Conservation (phyloP, 2,888 invertebrate genomes). For the Pseudococcus jackbeardsleyi region DNA sequence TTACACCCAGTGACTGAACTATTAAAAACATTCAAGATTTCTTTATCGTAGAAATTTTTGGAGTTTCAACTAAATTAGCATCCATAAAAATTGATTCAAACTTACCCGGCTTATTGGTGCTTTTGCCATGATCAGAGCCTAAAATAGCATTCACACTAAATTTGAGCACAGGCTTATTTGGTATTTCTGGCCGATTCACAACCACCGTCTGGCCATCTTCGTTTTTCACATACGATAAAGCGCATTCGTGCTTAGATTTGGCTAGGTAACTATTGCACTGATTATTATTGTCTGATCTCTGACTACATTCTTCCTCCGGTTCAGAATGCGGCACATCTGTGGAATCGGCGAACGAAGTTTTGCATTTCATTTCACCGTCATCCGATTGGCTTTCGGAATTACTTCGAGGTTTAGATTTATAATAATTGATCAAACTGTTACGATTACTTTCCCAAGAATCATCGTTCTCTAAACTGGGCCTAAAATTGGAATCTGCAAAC, state of each 20-base stretch:
- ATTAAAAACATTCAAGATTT: no score
- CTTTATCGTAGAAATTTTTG: no score
- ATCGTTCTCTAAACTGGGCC: conserved; percentile 51
- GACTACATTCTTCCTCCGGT: conserved; percentile 52
- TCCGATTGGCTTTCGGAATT: conserved; percentile 59
- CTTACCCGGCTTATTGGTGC: conserved; percentile 56
- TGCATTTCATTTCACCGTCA: conserved; percentile 49
- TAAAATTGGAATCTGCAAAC: conserved; percentile 45
- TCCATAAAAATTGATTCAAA: not conserved
- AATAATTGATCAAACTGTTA: conserved; percentile 20
- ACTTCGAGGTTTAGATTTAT: conserved; percentile 47
- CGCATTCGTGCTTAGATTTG: conserved; percentile 59
- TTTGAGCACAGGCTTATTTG: conserved; percentile 62
- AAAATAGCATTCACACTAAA: conserved; percentile 94
- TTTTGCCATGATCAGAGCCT: conserved; percentile 71
- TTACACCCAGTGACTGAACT: no score
- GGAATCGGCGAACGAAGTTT: conserved; percentile 30
- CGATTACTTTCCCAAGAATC: conserved; percentile 63
- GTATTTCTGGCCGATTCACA: conserved; percentile 56
- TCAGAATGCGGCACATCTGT: conserved; percentile 47
- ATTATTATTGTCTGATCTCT: conserved; percentile 50
- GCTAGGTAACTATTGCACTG: conserved; percentile 59
- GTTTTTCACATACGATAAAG: conserved; percentile 51
- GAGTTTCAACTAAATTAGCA: no score
- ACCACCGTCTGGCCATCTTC: conserved; percentile 59